These are phyloP conservation scores for Pollimyrus isidori DNA, from an alignment of 2,113 vertebrate genomes.

Conservation along the genomic window DNA sequence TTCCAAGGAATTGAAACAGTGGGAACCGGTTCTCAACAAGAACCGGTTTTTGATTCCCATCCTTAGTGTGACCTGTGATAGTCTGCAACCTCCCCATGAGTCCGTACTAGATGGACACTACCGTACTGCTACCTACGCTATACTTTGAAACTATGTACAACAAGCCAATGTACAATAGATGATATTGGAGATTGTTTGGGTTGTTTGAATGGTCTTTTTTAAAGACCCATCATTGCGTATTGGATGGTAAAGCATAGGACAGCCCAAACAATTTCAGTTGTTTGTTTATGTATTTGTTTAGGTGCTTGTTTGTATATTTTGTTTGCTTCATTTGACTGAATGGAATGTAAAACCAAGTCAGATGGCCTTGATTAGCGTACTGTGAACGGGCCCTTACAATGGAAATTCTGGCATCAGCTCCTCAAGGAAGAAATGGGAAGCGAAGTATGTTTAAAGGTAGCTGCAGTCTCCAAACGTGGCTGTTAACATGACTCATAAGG, in stretches of 20 bases:
- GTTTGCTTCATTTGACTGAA: conserved; percentile 21
- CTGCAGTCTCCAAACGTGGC: conserved; percentile 34
- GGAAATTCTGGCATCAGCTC: conserved; percentile 3
- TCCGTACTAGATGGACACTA: background rate
- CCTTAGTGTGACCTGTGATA: too few species aligned
- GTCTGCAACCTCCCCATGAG: background rate
- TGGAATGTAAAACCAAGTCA: conserved; percentile 38
- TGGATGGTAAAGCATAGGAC: conserved; percentile 47
- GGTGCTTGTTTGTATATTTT: background rate
- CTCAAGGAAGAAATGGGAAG: conserved; percentile 42
- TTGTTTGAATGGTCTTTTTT: background rate
- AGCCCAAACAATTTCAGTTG: conserved; percentile 28
- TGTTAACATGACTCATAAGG: conserved; percentile 2
- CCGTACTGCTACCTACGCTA: conserved; percentile 9
- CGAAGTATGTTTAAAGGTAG: conserved; percentile 40
- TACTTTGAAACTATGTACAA: background rate
- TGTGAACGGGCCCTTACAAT: conserved; percentile 50
- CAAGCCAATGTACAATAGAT: background rate
- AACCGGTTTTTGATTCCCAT: too few species aligned
- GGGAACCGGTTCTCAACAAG: too few species aligned
- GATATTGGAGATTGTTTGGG: background rate
- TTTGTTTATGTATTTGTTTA: background rate
- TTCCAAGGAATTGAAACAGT: too few species aligned
- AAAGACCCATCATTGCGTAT: conserved; percentile 28
- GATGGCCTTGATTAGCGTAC: conserved; percentile 33